Base-by-base conservation (phyloP, 1,140 invertebrate genomes). In the Ceratitis capitata region DNA sequence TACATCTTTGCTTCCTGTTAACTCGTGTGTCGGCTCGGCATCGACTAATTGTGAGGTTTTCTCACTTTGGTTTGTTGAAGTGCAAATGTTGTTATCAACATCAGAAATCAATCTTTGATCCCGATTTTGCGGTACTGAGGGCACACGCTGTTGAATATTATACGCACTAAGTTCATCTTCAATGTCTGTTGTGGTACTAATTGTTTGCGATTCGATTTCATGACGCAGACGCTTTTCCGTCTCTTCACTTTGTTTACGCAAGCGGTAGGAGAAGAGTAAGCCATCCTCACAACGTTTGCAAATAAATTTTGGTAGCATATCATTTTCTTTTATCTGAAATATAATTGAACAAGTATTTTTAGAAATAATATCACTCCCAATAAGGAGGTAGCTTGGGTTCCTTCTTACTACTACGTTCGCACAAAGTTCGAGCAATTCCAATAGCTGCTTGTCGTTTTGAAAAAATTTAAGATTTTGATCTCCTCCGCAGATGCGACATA, bases 401-500 rank as follows among this genome's bases (percentile, higher is more conserved):
- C 0, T 51, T 69, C 26, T 51, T 53, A 86, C 85, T 12, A 14
- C 9, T 12, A 86, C 78, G 42, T 84, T 86, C 1, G 85, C 61
- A 32, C 85, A 86, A 29, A 56, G 32, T 19, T 7, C 26, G 23
- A 86, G 32, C n/a, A 84, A 53, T 1, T 86, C 85, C 47, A 26
- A 26, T 35, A 86, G 32, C 23, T 84, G 56, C 6, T 64, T 19
- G 12, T 64, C n/a, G 16, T 49, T 61, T 23, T 47, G 64, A 78
- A 86, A 84, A 29, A 35, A 45, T 47, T 74, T 86, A 1, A 86
- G 61, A 23, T 39, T 10, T 19, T 84, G 29, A 23, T 9, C n/a
- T 35, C 83, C 69, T 16, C 82, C 85, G 23, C 85, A 86, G 42
- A 86, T 78, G 12, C 85, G 82, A n/a, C 85, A 86, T 26, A 86